Conservation (phyloP, 2,888 invertebrate genomes). For the Stenchaetothrips biformis region DNA sequence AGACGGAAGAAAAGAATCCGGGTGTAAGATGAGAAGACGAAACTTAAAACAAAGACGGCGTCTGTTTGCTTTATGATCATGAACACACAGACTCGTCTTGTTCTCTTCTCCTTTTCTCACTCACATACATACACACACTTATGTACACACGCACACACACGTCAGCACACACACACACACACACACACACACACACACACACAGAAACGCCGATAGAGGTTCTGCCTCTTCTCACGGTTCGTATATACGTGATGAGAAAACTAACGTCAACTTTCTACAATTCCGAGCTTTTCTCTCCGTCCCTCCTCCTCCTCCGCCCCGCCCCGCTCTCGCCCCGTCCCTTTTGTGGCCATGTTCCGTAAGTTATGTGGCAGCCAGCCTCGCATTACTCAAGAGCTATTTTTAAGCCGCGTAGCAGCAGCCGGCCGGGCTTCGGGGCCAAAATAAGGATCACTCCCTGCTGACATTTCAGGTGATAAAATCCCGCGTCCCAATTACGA, state of each 20-base stretch:
- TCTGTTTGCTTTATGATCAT: background rate
- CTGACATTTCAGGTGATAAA: constrained; percentile 14
- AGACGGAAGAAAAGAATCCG: background rate
- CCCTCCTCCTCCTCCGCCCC: background rate
- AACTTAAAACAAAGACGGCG: background rate
- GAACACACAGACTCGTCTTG: background rate
- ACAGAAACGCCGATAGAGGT: background rate
- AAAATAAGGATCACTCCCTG: background rate
- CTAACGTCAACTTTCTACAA: constrained; percentile 12
- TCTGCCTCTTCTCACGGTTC: constrained; percentile 2
- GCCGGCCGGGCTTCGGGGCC: no score
- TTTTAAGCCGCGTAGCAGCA: background rate
- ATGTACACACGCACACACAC: background rate
- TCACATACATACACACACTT: background rate
- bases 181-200: background rate
- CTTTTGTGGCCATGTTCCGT: background rate
- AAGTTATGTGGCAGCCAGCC: constrained; percentile 10
- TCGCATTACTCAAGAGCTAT: background rate
- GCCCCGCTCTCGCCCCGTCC: background rate
- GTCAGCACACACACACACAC: background rate
- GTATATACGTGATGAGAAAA: constrained; percentile 14
- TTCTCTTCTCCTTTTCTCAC: background rate
- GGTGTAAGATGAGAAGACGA: background rate
- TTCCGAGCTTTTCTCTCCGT: constrained; percentile 1
- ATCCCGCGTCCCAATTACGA: no score